phyloP scores from a whole-genome alignment of 2,113 vertebrate genomes.

The Mixornis gularis region DNA sequence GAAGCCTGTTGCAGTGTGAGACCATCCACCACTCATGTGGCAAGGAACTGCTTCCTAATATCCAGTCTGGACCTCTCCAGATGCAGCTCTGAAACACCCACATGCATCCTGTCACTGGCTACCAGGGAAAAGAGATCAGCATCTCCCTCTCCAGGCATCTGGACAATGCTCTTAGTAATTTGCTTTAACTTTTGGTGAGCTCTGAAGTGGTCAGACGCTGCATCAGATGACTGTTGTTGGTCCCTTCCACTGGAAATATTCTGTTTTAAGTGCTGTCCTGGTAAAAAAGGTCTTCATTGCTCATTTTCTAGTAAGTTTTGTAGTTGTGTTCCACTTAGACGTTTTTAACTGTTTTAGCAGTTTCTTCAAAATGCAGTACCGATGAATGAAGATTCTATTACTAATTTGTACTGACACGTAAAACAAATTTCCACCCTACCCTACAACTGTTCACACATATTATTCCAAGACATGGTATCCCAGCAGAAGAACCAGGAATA shows the following conservation, averaged over 20 bases:
- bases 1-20: background rate
- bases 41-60: background rate
- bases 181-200: background rate
- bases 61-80: background rate
- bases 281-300: background rate
- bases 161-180: background rate
- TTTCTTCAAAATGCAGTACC: background rate
- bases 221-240: fast-evolving
- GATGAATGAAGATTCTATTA: background rate
- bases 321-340: background rate
- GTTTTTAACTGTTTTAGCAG: background rate
- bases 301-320: background rate
- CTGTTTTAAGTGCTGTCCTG: background rate
- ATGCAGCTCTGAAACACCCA: background rate
- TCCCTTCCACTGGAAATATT: background rate
- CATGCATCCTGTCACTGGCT: no score
- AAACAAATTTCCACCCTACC: background rate
- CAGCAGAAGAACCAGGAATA: background rate
- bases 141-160: background rate
- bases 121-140: background rate
- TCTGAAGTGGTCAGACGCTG: background rate
- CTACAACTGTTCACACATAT: background rate
- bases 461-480: background rate
- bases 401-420: background rate
- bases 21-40: background rate